Evolutionary conservation across 2,888 invertebrate genomes (phyloP).

Genomic region (Plutella xylostella): DNA sequence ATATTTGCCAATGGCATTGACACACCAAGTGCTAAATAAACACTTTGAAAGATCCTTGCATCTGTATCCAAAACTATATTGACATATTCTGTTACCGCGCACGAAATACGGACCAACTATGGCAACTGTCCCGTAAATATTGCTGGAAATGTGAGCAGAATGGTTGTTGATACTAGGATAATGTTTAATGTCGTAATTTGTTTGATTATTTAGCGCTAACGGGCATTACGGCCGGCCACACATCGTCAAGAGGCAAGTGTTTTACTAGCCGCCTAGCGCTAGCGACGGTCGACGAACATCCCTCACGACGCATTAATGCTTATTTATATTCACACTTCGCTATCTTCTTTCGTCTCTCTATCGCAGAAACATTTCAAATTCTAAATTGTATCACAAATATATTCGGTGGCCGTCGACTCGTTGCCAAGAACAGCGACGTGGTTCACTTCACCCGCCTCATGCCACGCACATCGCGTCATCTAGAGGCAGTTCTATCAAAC

Average conservation of each 20-base stretch:
- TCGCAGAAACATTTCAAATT: constrained; percentile 27
- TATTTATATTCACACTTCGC: constrained; percentile 56
- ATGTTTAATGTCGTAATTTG: constrained; percentile 42
- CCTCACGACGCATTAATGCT: constrained; percentile 69
- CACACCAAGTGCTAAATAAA: too few species aligned
- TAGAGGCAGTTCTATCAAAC: neutral
- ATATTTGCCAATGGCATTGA: too few species aligned
- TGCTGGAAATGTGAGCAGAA: too few species aligned
- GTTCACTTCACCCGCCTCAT: constrained; percentile 30
- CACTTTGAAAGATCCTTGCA: too few species aligned
- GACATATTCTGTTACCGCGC: too few species aligned
- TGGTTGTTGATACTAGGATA: constrained; percentile 4
- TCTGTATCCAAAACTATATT: too few species aligned
- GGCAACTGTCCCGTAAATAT: too few species aligned
- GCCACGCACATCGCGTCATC: constrained; percentile 34
- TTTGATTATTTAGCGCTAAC: constrained; percentile 65
- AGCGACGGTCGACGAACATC: constrained; percentile 61
- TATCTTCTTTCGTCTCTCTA: constrained; percentile 44
- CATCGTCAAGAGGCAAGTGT: constrained; percentile 71
- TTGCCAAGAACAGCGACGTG: constrained; percentile 16
- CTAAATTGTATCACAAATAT: constrained; percentile 19
- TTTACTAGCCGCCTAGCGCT: constrained; percentile 65
- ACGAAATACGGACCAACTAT: too few species aligned
- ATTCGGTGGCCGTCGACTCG: constrained; percentile 1
- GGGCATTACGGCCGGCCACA: constrained; percentile 68